Percentiles rank a stretch among this genome's conserved stretches.
Conservation (phyloP, 2,888 invertebrate species). For the Drosophila affinis region DNA sequence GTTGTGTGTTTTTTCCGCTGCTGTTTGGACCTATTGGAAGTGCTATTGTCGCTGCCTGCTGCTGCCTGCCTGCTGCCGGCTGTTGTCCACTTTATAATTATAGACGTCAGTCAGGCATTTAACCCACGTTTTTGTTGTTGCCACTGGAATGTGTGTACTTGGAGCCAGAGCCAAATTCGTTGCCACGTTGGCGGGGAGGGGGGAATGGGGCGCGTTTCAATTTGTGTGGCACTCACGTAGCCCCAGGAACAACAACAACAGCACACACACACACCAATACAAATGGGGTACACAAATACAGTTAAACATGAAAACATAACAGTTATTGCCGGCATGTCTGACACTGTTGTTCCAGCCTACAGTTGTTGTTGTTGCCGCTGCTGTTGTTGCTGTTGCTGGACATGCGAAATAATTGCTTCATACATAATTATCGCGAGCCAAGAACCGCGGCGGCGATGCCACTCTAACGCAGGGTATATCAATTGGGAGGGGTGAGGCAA, state of each 20-base stretch:
- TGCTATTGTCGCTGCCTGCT: conserved; percentile 18
- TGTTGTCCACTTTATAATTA: conserved; percentile 72
- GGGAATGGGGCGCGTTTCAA: conserved; percentile 51
- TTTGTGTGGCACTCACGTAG: conserved; percentile 70
- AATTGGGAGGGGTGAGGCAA: too few species aligned
- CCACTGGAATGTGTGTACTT: conserved; percentile 11
- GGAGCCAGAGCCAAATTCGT: conserved; percentile 51
- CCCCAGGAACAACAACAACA: conserved; percentile 22
- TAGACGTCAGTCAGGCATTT: conserved; percentile 79
- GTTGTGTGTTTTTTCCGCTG: conserved; percentile 41
- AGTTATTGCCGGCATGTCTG: conserved; percentile 48
- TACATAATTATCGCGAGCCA: conserved; percentile 70
- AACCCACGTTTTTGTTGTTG: conserved; percentile 61
- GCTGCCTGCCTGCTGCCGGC: conserved; percentile 27
- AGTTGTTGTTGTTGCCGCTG: conserved; percentile 21
- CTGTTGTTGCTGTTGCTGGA: conserved; percentile 62
- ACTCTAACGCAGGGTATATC: too few species aligned
- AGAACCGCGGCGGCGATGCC: conserved; percentile 3
- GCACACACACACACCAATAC: conserved; percentile 25
- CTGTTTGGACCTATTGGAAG: conserved; percentile 6
- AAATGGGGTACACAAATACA: conserved; percentile 36
- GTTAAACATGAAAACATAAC: conserved; percentile 53
- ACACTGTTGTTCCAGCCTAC: not conserved
- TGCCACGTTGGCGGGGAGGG: conserved; percentile 60
- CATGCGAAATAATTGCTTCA: conserved; percentile 76